Percentiles rank a stretch among this genome's conserved stretches.
Conservation (phyloP, 2,797 vertebrate genomes). For the Sebastes vulpes region DNA sequence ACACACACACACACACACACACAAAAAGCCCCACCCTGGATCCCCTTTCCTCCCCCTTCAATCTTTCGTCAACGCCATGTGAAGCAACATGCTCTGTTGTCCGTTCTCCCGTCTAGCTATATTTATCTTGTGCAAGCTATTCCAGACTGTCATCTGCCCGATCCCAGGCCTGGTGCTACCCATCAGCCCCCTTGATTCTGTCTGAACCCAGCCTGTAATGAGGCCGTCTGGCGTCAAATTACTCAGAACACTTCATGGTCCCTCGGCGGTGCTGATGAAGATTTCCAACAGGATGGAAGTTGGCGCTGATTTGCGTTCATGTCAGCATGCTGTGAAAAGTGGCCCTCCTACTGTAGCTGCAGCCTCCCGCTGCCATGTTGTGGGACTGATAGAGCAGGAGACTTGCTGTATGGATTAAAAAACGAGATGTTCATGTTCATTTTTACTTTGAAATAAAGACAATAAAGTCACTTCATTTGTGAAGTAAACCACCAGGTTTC, state of each 20-base stretch:
- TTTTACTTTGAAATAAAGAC: background rate
- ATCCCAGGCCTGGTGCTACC: conserved; percentile 50
- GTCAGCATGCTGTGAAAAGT: conserved; percentile 57
- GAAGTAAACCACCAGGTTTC: background rate
- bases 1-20: background rate
- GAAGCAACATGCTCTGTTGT: conserved; percentile 58
- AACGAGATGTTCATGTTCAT: background rate
- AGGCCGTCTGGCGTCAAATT: conserved; percentile 72
- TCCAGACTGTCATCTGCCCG: conserved; percentile 59
- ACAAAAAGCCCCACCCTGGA: conserved; percentile 25
- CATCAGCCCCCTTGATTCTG: conserved; percentile 45
- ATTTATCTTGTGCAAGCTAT: conserved; percentile 75
- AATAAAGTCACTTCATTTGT: background rate
- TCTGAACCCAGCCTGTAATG: conserved; percentile 67
- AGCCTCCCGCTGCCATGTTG: conserved; percentile 28
- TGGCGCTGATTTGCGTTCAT: conserved; percentile 46
- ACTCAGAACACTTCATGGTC: conserved; percentile 59
- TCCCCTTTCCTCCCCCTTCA: background rate
- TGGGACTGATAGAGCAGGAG: conserved; percentile 5
- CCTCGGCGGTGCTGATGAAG: conserved; percentile 59
- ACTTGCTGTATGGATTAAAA: background rate
- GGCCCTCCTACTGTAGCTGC: conserved; percentile 13
- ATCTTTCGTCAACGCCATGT: conserved; percentile 49
- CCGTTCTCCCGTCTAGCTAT: conserved; percentile 61
- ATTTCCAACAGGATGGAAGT: conserved; percentile 65